Base-by-base conservation (phyloP, 2,888 invertebrate species). In the Brachyptera risi region DNA sequence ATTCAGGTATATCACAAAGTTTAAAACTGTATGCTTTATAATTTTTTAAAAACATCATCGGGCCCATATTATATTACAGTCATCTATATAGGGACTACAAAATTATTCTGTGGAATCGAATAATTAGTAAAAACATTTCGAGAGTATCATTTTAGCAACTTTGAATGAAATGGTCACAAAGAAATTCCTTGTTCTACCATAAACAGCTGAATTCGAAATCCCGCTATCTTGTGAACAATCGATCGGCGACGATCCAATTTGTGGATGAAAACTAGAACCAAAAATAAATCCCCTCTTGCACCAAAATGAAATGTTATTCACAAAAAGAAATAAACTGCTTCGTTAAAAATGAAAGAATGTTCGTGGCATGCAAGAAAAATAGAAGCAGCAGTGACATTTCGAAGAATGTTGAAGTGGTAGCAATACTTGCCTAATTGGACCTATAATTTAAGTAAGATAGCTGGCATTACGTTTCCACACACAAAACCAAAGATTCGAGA, bases 341-440 rank as follows among this genome's bases (percentile, higher is more conserved):
- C 47, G 47, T 47, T 47, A 47, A 24, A 44, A 47, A 47, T 11
- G 47, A 17, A 47, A 47, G 47, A 47, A 47, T 47, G 47, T 21
- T 31, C 31, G n/a, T 31, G 11, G 11, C 31, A 31, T 31, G 31
- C n/a, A 17, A 19, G 42, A 42, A 42, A 17, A 42, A 19, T 42
- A 15, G 7, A 42, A 42, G 42, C 21, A 42, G 21, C 24, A 24
- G 47, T 23, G 47, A 24, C 47, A 47, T 47, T 47, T 24, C 23
- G n/a, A 47, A 47, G 47, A 47, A 47, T 24, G 47, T 24, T 11
- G 47, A 47, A 47, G 24, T 47, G 47, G 47, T 47, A 47, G 47
- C 47, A 21, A n/a, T 19, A 21, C 24, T 21, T n/a, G 24, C 19
- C 47, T 47, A 47, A 47, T 47, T 47, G 47, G 47, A 21, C 24